These are phyloP conservation scores for Mesoligia furuncula DNA, from an alignment of 2,888 invertebrate genomes.

Conservation along the genomic window DNA sequence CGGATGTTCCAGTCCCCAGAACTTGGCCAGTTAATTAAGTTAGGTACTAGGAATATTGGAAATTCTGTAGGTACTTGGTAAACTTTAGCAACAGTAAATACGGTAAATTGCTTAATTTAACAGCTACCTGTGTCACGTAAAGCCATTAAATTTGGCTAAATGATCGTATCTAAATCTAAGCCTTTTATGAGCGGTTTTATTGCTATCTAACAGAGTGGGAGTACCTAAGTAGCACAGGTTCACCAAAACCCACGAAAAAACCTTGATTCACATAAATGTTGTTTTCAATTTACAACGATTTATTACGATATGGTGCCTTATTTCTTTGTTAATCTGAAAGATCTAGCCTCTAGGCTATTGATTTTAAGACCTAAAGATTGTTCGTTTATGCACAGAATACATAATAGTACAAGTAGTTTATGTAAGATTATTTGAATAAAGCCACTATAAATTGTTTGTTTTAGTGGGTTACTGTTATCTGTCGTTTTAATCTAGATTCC, in stretches of 20 bases:
- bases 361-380: constrained; percentile 2
- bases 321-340: not conserved
- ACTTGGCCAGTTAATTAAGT: not conserved
- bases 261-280: constrained; percentile 62
- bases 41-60: not conserved
- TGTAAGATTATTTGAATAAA: constrained; percentile 19
- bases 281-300: constrained; percentile 39
- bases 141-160: constrained; percentile 35
- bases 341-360: constrained; percentile 11
- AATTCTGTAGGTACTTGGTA: not conserved
- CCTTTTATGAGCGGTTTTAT: constrained; percentile 45
- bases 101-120: constrained; percentile 22
- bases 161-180: constrained; percentile 33
- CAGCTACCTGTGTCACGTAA: constrained; percentile 21
- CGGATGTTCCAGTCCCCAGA: not conserved
- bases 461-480: constrained; percentile 13
- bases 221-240: constrained; percentile 40
- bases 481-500: constrained; percentile 10
- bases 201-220: constrained; percentile 41
- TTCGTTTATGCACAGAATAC: not conserved
- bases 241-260: constrained; percentile 65
- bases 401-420: not conserved
- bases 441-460: constrained; percentile 3
- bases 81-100: constrained; percentile 3
- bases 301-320: constrained; percentile 40